Evolutionary conservation across 2,888 invertebrate species (phyloP).

Genomic region (Rhogogaster chlorosoma): DNA sequence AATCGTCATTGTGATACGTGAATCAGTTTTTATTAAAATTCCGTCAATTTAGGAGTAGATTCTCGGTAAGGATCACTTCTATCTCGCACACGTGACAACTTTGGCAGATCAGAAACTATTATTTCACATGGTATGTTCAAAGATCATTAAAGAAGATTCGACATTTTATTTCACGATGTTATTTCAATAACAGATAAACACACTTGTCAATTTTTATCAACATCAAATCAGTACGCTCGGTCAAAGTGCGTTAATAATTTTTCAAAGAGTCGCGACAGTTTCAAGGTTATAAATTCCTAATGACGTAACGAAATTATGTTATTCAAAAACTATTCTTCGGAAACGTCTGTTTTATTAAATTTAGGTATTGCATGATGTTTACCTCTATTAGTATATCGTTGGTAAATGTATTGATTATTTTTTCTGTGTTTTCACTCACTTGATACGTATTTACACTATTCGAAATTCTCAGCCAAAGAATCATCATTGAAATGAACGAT

Average conservation of each 20-base stretch:
- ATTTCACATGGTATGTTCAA: conserved; percentile 21
- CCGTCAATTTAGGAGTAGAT: background rate
- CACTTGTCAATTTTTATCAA: background rate
- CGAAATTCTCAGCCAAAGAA: background rate
- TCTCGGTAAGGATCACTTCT: background rate
- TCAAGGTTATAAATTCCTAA: background rate
- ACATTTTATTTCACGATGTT: background rate
- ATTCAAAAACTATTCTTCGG: background rate
- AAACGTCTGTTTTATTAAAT: background rate
- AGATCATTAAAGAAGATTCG: background rate
- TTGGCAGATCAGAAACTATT: background rate
- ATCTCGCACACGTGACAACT: background rate
- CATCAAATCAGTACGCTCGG: background rate
- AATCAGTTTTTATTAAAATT: background rate
- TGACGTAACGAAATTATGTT: background rate
- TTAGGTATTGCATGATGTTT: background rate
- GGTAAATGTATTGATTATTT: background rate
- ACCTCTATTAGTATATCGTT: background rate
- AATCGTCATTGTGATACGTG: background rate
- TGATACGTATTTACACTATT: background rate
- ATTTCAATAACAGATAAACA: background rate
- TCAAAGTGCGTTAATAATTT: background rate
- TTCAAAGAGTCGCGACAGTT: background rate
- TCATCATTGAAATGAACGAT: background rate
- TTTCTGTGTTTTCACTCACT: background rate